phyloP scores from a whole-genome alignment of 2,888 invertebrate species.

The Odontothrips loti region DNA sequence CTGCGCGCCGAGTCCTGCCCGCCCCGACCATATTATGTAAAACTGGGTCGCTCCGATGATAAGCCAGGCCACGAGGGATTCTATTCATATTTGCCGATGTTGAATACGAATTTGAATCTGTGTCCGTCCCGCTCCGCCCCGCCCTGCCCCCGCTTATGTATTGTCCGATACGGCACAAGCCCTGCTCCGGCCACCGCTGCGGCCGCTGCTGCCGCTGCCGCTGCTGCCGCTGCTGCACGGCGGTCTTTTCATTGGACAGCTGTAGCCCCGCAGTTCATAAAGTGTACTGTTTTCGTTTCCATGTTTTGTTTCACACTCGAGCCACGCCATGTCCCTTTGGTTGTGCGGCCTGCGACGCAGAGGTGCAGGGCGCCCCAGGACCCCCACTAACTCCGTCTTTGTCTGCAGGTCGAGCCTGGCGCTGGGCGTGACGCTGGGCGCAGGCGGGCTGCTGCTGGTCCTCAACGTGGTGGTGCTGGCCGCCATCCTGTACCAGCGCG shows the following conservation, averaged over 20 bases:
- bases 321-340: background rate
- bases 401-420: conserved; percentile 12
- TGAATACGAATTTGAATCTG: background rate
- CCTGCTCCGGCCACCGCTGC: too few relatives aligned
- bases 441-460: conserved; percentile 15
- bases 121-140: too few relatives aligned
- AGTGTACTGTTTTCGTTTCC: too few relatives aligned
- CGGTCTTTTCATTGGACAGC: too few relatives aligned
- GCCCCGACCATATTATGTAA: background rate
- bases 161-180: too few relatives aligned
- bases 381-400: background rate
- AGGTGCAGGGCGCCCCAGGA: too few relatives aligned
- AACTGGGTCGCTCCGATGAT: background rate
- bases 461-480: conserved; percentile 21
- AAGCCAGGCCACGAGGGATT: background rate
- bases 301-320: too few relatives aligned
- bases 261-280: too few relatives aligned
- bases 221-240: too few relatives aligned
- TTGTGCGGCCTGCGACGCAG: background rate
- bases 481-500: conserved; percentile 25
- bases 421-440: conserved; percentile 23
- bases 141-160: too few relatives aligned
- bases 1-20: background rate
- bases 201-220: too few relatives aligned
- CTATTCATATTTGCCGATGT: conserved; percentile 2